Conservation (phyloP, 2,888 invertebrate species). For the Stenurella melanura region DNA sequence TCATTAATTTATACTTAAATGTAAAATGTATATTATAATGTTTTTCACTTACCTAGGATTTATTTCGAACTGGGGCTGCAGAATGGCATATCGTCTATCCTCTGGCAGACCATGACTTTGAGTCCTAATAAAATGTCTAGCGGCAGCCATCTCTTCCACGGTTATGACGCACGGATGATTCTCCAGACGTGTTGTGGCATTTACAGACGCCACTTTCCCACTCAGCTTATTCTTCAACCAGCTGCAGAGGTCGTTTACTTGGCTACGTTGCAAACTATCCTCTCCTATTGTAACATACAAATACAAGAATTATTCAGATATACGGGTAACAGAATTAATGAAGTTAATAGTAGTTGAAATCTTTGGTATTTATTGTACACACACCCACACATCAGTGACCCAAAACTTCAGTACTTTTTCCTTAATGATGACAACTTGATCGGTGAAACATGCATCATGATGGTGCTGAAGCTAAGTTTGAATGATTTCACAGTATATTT, state of each 20-base stretch:
- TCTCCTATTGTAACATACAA: conserved; percentile 72
- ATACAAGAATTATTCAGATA: neutral
- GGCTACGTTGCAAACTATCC: conserved; percentile 82
- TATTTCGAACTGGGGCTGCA: conserved; percentile 95
- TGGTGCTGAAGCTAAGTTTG: no score
- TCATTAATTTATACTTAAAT: no score
- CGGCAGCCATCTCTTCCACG: conserved; percentile 97
- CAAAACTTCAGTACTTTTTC: neutral
- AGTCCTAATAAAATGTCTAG: conserved; percentile 94
- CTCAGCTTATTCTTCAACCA: conserved; percentile 87
- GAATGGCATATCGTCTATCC: conserved; percentile 87
- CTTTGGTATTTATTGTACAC: no score
- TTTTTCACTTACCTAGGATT: conserved; percentile 92
- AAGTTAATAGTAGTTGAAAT: no score
- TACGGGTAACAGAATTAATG: neutral
- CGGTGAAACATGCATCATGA: no score
- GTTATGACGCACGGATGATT: conserved; percentile 96
- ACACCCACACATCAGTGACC: no score
- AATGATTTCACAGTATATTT: no score
- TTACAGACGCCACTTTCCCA: conserved; percentile 88
- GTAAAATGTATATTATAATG: no score
- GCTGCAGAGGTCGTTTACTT: conserved; percentile 85
- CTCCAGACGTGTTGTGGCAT: conserved; percentile 89
- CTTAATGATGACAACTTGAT: no score
- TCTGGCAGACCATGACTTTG: conserved; percentile 88